A percentile compares a stretch with the other conserved stretches of the same genome.
Conservation (phyloP, 2,797 vertebrate genomes). For the Acrossocheilus fasciatus region DNA sequence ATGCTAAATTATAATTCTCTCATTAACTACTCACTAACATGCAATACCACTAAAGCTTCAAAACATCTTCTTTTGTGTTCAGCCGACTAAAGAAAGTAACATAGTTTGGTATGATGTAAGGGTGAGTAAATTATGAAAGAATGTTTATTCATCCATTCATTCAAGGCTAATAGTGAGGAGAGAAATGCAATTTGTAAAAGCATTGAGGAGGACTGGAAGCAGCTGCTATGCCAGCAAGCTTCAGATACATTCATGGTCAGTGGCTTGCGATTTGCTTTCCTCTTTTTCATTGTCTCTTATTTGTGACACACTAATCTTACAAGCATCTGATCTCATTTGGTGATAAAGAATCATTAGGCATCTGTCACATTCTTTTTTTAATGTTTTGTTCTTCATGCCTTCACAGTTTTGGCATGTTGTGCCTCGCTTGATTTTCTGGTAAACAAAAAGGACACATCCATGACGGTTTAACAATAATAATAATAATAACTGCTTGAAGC, state of each 20-base stretch:
- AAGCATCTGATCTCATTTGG: slow-evolving; percentile 19
- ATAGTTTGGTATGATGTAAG: neutral
- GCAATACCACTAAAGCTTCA: no score
- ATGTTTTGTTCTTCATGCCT: neutral
- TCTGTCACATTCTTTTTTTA: neutral
- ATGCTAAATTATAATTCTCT: neutral
- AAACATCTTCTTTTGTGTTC: neutral
- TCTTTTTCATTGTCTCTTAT: neutral
- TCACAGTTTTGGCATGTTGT: slow-evolving; percentile 15
- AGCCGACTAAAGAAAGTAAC: neutral
- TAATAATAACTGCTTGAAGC: neutral
- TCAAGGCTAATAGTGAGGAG: slow-evolving; percentile 57
- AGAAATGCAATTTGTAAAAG: slow-evolving; percentile 69
- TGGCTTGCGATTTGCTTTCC: slow-evolving; percentile 56
- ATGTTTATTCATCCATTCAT: neutral
- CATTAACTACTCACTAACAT: neutral
- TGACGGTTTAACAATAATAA: neutral
- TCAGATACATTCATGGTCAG: slow-evolving; percentile 63
- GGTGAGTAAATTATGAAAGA: neutral
- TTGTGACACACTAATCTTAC: slow-evolving; percentile 31
- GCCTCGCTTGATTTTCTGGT: neutral
- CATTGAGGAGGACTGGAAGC: slow-evolving; percentile 70
- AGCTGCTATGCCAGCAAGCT: slow-evolving; percentile 64
- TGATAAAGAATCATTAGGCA: slow-evolving; percentile 28
- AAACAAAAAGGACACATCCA: neutral